A percentile compares a stretch with the other conserved stretches of the same genome.
Conservation (phyloP, 2,113 vertebrate genomes). For the Pelusios castaneus region DNA sequence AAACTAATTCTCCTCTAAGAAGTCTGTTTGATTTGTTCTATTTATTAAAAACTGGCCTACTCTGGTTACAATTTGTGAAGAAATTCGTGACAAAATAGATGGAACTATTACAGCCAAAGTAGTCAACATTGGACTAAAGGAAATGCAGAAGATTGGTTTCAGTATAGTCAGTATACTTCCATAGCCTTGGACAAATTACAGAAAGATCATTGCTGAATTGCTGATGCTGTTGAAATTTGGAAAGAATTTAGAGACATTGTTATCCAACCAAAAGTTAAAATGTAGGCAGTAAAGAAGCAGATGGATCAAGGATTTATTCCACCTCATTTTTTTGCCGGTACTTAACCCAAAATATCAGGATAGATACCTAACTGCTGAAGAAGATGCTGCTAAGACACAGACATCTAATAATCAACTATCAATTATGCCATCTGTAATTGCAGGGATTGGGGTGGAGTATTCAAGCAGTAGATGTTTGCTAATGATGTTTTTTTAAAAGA, state of each 20-base stretch:
- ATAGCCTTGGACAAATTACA: background rate
- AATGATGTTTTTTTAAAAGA: background rate
- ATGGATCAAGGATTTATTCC: background rate
- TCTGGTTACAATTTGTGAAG: background rate
- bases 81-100: background rate
- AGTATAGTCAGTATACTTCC: background rate
- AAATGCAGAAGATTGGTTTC: background rate
- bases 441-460: background rate
- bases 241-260: background rate
- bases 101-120: background rate
- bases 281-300: background rate
- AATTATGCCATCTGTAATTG: background rate
- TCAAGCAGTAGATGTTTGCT: background rate
- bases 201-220: background rate
- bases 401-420: background rate
- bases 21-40: background rate
- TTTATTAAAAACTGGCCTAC: background rate
- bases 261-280: background rate
- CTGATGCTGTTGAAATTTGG: background rate
- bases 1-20: background rate
- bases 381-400: background rate
- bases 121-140: background rate
- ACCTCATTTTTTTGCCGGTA: background rate
- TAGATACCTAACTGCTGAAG: background rate
- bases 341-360: background rate